Evolutionary conservation across 2,888 invertebrate genomes (phyloP).

Genomic region (Ectropis crepuscularia): DNA sequence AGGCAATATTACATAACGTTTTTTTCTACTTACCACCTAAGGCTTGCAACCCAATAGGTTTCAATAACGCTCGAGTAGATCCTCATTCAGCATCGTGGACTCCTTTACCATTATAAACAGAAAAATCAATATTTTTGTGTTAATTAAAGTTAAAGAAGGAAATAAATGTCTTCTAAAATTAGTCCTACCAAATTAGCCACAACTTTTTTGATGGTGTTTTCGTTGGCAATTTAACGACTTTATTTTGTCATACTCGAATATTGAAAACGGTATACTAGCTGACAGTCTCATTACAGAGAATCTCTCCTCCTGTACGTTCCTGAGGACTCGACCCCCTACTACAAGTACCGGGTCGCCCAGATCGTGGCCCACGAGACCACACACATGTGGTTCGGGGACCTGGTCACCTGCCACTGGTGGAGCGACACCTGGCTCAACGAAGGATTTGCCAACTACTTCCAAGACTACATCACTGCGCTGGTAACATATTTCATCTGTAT

Average conservation of each 20-base stretch:
- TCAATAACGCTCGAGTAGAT: too few species aligned
- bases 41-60: too few species aligned
- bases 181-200: background rate
- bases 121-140: too few species aligned
- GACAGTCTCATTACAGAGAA: constrained; percentile 60
- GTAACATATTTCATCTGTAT: constrained; percentile 44
- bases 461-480: constrained; percentile 85
- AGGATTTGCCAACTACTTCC: constrained; percentile 89
- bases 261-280: too few species aligned
- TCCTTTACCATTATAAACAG: too few species aligned
- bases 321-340: constrained; percentile 71
- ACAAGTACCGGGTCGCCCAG: constrained; percentile 83
- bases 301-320: constrained; percentile 74
- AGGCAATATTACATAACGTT: too few species aligned
- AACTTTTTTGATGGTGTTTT: background rate
- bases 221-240: too few species aligned
- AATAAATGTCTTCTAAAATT: background rate
- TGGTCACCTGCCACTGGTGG: constrained; percentile 92
- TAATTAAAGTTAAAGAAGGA: too few species aligned
- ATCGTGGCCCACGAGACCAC: constrained; percentile 91
- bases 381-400: constrained; percentile 94
- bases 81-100: too few species aligned
- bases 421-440: constrained; percentile 89
- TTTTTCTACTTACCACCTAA: too few species aligned
- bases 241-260: too few species aligned